These are phyloP conservation scores for Thereuonema tuberculata DNA, from an alignment of 1,140 invertebrate genomes.

Conservation along the genomic window DNA sequence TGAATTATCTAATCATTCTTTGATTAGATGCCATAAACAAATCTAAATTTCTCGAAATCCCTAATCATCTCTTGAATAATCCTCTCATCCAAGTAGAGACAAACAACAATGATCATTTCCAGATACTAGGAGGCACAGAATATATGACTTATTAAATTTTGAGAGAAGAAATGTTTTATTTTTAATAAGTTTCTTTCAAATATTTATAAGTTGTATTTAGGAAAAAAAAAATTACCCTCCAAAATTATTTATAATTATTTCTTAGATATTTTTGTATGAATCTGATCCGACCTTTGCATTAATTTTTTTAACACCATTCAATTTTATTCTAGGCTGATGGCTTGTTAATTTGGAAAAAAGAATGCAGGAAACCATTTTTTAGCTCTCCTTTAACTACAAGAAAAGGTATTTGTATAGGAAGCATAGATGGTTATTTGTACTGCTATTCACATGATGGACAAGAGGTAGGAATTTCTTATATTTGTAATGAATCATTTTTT, in stretches of 20 bases:
- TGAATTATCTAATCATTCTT: too few relatives aligned
- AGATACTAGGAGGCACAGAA: too few relatives aligned
- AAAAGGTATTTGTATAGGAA: constrained; percentile 37
- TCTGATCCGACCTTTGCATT: background rate
- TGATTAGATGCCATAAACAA: too few relatives aligned
- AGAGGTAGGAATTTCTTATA: constrained; percentile 23
- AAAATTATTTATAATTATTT: background rate
- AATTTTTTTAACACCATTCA: background rate
- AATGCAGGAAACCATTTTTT: constrained; percentile 44
- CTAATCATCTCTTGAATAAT: too few relatives aligned
- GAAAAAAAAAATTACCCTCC: background rate
- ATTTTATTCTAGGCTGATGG: background rate
- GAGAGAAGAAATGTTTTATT: too few relatives aligned
- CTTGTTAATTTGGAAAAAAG: constrained; percentile 11
- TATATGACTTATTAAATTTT: too few relatives aligned
- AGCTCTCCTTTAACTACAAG: constrained; percentile 39
- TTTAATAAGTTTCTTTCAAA: too few relatives aligned
- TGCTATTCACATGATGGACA: constrained; percentile 33
- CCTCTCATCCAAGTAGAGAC: too few relatives aligned
- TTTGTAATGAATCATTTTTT: background rate
- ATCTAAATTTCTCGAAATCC: too few relatives aligned
- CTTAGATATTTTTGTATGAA: background rate
- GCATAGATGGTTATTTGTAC: constrained; percentile 42
- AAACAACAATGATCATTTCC: too few relatives aligned
- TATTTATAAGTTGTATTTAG: too few relatives aligned